Evolutionary conservation across 2,113 vertebrate genomes (phyloP).

Genomic region (Anoplopoma fimbria): DNA sequence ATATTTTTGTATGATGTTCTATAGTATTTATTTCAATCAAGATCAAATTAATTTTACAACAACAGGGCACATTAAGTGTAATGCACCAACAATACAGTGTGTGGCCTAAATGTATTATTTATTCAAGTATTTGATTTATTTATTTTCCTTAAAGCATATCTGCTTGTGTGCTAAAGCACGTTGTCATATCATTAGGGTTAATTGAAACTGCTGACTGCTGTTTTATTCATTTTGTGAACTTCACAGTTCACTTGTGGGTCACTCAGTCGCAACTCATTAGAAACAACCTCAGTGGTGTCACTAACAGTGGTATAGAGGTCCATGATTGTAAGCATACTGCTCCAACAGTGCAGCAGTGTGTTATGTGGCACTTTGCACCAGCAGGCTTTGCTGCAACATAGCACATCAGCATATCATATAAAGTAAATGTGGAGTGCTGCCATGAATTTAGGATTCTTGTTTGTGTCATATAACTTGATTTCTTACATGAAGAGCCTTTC

Average conservation of each 20-base stretch:
- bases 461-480: conserved; percentile 32
- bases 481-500: conserved; percentile 18
- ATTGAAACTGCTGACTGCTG: neutral
- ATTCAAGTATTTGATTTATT: neutral
- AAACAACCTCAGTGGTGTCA: neutral
- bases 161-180: neutral
- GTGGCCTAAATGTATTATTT: neutral
- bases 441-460: neutral
- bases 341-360: neutral
- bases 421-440: conserved; percentile 19
- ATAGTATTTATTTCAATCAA: no score
- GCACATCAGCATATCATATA: conserved; percentile 15
- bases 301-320: neutral
- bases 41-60: neutral
- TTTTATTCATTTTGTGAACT: conserved; percentile 7
- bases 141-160: neutral
- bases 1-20: neutral
- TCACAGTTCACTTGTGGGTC: conserved; percentile 1
- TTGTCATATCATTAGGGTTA: neutral
- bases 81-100: neutral
- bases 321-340: neutral
- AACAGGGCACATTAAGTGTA: neutral
- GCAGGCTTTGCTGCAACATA: neutral
- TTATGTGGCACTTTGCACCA: neutral
- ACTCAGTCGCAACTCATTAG: neutral